Percentiles rank a stretch among this genome's conserved stretches.
Conservation (phyloP, 1,140 invertebrate genomes). For the Zophobas atratus region DNA sequence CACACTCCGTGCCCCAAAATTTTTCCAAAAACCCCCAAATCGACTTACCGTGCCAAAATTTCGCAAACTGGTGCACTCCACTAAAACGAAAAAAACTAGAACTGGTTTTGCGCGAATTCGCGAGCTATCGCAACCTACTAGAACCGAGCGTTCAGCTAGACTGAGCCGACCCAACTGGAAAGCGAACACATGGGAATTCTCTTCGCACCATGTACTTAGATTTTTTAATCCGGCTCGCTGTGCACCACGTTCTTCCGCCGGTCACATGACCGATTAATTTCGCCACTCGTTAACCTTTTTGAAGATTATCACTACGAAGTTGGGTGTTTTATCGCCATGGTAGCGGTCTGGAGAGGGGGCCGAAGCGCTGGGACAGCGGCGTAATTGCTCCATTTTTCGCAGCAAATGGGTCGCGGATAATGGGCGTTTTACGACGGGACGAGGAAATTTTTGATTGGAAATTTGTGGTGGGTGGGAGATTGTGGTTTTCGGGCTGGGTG, state of each 20-base stretch:
- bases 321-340: constrained; percentile 18
- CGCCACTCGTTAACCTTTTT: constrained; percentile 20
- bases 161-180: constrained; percentile 30
- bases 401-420: too few species aligned
- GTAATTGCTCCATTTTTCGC: too few species aligned
- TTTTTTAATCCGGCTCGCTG: constrained; percentile 26
- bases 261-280: constrained; percentile 31
- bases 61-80: too few species aligned
- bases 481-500: too few species aligned
- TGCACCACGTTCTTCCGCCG: constrained; percentile 2
- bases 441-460: too few species aligned
- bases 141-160: constrained; percentile 15
- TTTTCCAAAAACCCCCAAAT: too few species aligned
- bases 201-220: constrained; percentile 15
- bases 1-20: too few species aligned
- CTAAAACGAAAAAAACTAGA: not conserved
- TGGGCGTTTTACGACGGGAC: too few species aligned
- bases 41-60: too few species aligned
- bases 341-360: not conserved
- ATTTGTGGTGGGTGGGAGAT: too few species aligned
- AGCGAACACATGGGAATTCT: constrained; percentile 32
- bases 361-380: not conserved
- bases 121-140: constrained; percentile 17
- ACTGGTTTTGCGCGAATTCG: constrained; percentile 6
- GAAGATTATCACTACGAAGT: not conserved